Conservation (phyloP, 2,113 vertebrate genomes). For the Cacatua alba region DNA sequence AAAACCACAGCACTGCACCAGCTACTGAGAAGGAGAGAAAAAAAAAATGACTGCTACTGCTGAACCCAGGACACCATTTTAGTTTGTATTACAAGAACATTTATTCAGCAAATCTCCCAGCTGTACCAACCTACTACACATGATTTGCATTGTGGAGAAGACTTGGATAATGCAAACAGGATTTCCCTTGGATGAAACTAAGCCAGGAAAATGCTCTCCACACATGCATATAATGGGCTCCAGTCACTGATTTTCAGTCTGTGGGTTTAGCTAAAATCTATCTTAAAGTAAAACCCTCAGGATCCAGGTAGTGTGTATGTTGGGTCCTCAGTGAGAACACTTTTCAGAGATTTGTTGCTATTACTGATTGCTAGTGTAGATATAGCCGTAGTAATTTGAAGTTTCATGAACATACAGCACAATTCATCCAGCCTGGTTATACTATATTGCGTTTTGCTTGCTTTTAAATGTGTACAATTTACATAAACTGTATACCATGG, state of each 20-base stretch:
- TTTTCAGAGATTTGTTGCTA: neutral
- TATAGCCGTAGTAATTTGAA: neutral
- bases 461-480: neutral
- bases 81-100: neutral
- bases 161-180: neutral
- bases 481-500: neutral
- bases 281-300: neutral
- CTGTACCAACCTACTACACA: neutral
- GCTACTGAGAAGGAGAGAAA: no score
- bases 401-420: neutral
- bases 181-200: neutral
- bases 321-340: neutral
- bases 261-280: neutral
- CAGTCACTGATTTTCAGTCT: neutral
- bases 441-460: neutral
- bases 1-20: no score
- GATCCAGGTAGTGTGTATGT: neutral
- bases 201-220: neutral
- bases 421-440: neutral
- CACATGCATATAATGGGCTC: neutral
- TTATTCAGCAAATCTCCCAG: neutral
- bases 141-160: neutral
- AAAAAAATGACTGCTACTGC: no score
- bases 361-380: neutral
- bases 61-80: no score